Percentiles rank a stretch among this genome's conserved stretches.
Evolutionary conservation across 2,113 vertebrate species (phyloP).

Genomic region (Origma solitaria): DNA sequence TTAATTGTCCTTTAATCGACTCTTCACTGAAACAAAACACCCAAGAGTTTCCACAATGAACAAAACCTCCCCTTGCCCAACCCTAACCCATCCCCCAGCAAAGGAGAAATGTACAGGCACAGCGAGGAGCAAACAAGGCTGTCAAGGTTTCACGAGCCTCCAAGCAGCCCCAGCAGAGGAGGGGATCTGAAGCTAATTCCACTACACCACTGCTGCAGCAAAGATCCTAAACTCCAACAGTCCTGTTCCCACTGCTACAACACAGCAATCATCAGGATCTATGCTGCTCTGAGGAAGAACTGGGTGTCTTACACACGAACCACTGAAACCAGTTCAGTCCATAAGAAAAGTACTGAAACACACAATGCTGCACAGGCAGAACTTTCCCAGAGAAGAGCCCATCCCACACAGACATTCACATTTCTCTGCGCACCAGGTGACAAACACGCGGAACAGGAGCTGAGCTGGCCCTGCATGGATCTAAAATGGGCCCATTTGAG

Average conservation of each 20-base stretch:
- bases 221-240: neutral
- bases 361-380: neutral
- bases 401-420: neutral
- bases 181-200: neutral
- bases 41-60: neutral
- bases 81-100: rapidly evolving
- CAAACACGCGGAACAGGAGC: neutral
- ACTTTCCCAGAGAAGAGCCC: no score
- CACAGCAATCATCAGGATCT: neutral
- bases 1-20: neutral
- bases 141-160: neutral
- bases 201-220: neutral
- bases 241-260: rapidly evolving
- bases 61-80: neutral
- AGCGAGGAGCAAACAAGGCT: neutral
- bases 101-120: neutral
- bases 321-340: neutral
- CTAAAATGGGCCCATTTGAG: neutral
- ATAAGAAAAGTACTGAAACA: neutral
- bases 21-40: neutral
- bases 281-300: neutral
- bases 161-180: neutral
- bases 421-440: rapidly evolving
- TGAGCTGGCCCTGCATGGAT: rapidly evolving
- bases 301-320: neutral